These are phyloP conservation scores for Drosophila ohnishii DNA, from an alignment of 1,140 invertebrate species.

Conservation along the genomic window DNA sequence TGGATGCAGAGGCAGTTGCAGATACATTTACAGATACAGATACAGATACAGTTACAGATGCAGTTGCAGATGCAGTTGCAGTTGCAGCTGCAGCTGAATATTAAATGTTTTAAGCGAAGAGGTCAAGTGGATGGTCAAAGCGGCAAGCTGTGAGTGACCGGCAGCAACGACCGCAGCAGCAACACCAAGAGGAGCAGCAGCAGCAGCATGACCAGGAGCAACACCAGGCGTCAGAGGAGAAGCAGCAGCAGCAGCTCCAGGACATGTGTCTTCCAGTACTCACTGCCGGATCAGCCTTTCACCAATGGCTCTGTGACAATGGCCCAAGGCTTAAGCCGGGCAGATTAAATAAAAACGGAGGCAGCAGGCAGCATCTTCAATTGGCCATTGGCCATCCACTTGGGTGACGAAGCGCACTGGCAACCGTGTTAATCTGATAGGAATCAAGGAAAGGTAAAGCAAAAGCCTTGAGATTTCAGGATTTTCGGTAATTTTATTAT, in stretches of 20 bases:
- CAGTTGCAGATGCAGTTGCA: not conserved
- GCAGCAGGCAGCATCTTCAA: not conserved
- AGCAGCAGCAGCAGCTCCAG: slow-evolving; percentile 7
- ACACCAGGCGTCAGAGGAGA: not conserved
- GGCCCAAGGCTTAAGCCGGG: not conserved
- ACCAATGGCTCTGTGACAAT: slow-evolving; percentile 3
- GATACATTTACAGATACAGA: not conserved
- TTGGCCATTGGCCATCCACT: not conserved
- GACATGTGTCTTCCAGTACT: slow-evolving; percentile 4
- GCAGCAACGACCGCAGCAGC: slow-evolving; percentile 21
- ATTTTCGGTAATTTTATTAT: not conserved
- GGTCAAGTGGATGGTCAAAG: slow-evolving; percentile 30
- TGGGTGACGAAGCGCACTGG: slow-evolving; percentile 7
- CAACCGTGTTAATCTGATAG: not conserved
- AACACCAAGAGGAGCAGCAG: slow-evolving; percentile 14
- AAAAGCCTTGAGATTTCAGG: not conserved
- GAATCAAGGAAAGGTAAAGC: not conserved
- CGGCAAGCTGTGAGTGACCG: slow-evolving; percentile 9
- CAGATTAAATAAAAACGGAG: slow-evolving; percentile 5
- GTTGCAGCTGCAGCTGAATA: slow-evolving; percentile 10
- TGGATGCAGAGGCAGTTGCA: not conserved
- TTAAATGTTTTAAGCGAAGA: slow-evolving; percentile 20
- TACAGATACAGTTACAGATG: not conserved
- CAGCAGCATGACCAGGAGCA: not conserved
- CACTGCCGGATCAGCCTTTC: slow-evolving; percentile 5